A percentile compares a stretch with the other conserved stretches of the same genome.
These are phyloP conservation scores for Dunckerocampus dactyliophorus DNA, from an alignment of 2,113 vertebrate species.

Conservation along the genomic window DNA sequence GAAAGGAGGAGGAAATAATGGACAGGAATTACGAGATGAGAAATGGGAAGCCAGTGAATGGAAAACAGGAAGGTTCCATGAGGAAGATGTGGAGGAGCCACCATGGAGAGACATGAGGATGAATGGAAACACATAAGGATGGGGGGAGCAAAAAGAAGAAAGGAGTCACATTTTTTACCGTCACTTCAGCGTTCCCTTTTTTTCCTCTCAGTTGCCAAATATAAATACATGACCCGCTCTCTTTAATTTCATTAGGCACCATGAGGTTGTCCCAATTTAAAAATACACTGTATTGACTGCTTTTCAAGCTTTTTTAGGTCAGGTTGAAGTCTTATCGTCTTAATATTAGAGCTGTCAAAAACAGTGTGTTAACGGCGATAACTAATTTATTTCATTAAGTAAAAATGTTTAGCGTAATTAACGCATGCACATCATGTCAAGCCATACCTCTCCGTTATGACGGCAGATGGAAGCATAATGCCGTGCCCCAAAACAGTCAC, in stretches of 20 bases:
- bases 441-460: too few relatives aligned
- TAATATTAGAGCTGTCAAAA: too few relatives aligned
- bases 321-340: neutral
- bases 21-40: constrained; percentile 32
- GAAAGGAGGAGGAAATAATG: constrained; percentile 25
- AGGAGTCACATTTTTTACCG: neutral
- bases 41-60: constrained; percentile 40
- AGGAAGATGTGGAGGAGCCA: constrained; percentile 20
- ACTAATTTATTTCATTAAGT: too few relatives aligned
- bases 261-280: neutral
- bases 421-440: too few relatives aligned
- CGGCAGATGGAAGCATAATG: too few relatives aligned
- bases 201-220: constrained; percentile 5
- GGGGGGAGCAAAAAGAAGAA: constrained; percentile 19
- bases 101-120: constrained; percentile 28
- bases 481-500: too few relatives aligned
- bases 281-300: neutral
- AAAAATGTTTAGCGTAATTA: too few relatives aligned
- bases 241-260: neutral
- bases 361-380: too few relatives aligned
- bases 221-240: constrained; percentile 15
- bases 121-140: constrained; percentile 34
- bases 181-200: neutral
- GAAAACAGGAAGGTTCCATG: constrained; percentile 30
- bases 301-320: neutral